Evolutionary conservation across 2,888 invertebrate genomes (phyloP).

Genomic region (Sarcophaga carnaria): DNA sequence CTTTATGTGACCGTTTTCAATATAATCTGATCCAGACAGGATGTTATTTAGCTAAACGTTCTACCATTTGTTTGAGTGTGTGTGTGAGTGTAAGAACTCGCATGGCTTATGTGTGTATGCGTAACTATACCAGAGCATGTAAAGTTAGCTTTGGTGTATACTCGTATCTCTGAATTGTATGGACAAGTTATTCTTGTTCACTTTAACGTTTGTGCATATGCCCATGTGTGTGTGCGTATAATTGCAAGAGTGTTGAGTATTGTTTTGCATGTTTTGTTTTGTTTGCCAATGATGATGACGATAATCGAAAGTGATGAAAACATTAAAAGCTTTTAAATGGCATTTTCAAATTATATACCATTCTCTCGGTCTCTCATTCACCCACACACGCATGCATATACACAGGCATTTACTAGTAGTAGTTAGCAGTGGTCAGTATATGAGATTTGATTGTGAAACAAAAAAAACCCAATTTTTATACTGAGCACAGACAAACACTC

Average conservation of each 20-base stretch:
- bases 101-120: not conserved
- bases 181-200: constrained; percentile 16
- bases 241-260: constrained; percentile 6
- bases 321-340: constrained; percentile 68
- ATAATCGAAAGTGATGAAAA: constrained; percentile 69
- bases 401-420: not conserved
- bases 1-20: constrained; percentile 57
- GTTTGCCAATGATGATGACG: constrained; percentile 50
- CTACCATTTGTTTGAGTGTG: not conserved
- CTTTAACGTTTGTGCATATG: not conserved
- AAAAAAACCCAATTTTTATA: not conserved
- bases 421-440: not conserved
- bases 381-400: not conserved
- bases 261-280: constrained; percentile 19
- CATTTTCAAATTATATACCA: constrained; percentile 45
- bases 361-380: not conserved
- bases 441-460: not conserved
- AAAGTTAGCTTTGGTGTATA: not conserved
- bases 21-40: constrained; percentile 69
- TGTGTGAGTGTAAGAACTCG: not conserved
- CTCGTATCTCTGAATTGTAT: constrained; percentile 9
- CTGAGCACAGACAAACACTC: not conserved
- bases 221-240: not conserved
- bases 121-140: not conserved
- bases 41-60: constrained; percentile 50